phyloP scores from a whole-genome alignment of 2,797 vertebrate species.

The Todus mexicanus region DNA sequence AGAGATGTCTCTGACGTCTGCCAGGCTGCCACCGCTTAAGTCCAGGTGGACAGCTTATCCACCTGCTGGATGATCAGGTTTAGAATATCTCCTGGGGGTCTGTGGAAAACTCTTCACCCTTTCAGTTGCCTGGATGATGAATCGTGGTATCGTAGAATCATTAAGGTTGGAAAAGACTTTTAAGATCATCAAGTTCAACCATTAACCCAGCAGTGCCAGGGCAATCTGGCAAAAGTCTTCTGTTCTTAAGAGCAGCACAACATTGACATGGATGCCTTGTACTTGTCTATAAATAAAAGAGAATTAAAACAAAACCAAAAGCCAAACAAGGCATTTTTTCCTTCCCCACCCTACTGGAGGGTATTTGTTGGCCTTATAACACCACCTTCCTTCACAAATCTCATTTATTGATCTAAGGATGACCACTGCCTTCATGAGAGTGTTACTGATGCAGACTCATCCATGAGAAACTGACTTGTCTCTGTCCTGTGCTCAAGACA shows the following conservation, averaged over 20 bases:
- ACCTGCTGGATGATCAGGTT: not conserved
- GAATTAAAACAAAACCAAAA: not conserved
- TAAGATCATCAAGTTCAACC: not conserved
- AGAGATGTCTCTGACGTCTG: not conserved
- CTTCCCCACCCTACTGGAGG: not conserved
- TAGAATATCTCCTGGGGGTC: not conserved
- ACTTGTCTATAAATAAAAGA: not conserved
- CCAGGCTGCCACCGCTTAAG: not conserved
- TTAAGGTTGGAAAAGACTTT: not conserved
- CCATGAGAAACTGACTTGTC: not conserved
- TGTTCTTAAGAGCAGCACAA: not conserved
- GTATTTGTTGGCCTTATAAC: not conserved
- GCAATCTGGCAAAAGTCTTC: not conserved
- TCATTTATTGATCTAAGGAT: not conserved
- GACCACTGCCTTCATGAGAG: not conserved
- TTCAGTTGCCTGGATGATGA: not conserved
- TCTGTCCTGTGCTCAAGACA: not conserved
- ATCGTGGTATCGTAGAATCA: not conserved
- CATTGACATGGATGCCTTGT: not conserved
- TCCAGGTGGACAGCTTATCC: not conserved
- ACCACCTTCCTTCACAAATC: not conserved
- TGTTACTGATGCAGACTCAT: not conserved
- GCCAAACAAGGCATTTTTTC: not conserved
- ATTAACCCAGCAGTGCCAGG: not conserved
- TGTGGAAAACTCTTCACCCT: not conserved